These are phyloP conservation scores for Abrostola tripartita DNA, from an alignment of 2,888 invertebrate species.

Conservation along the genomic window DNA sequence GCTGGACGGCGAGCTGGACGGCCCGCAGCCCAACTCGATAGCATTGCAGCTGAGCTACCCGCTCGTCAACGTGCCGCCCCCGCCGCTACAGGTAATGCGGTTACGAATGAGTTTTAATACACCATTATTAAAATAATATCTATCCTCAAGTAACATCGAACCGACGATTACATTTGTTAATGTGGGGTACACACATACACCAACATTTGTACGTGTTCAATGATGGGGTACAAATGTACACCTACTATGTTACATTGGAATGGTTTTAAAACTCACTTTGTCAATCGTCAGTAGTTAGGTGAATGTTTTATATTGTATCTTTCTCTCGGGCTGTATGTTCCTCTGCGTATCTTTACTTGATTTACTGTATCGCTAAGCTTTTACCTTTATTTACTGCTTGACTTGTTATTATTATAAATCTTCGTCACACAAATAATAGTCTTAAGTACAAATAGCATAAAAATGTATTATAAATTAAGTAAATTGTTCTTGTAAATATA, in stretches of 20 bases:
- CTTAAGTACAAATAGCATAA: not conserved
- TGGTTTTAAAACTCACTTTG: conserved; percentile 45
- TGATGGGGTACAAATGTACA: not conserved
- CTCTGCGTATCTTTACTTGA: conserved; percentile 36
- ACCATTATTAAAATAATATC: not conserved
- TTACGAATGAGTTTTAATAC: conserved; percentile 26
- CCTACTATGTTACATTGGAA: not conserved
- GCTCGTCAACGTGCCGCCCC: conserved; percentile 88
- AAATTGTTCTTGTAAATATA: not conserved
- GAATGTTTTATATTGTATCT: conserved; percentile 27
- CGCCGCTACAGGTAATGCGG: conserved; percentile 78
- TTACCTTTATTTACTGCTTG: conserved; percentile 43
- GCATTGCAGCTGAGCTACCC: conserved; percentile 90
- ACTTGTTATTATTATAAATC: conserved; percentile 6
- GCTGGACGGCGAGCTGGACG: conserved; percentile 79
- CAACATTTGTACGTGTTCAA: too few relatives aligned
- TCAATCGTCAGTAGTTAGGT: conserved; percentile 10
- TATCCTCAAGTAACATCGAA: too few relatives aligned
- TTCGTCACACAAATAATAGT: not conserved
- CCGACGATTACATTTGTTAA: too few relatives aligned
- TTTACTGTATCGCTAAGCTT: conserved; percentile 50
- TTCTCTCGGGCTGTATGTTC: conserved; percentile 34
- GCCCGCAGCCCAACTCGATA: conserved; percentile 88
- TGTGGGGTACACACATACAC: not conserved
- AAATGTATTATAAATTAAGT: not conserved